A percentile compares a stretch with the other conserved stretches of the same genome.
These are phyloP conservation scores for Drosophila ustulata DNA, from an alignment of 2,888 invertebrate species.

Conservation along the genomic window DNA sequence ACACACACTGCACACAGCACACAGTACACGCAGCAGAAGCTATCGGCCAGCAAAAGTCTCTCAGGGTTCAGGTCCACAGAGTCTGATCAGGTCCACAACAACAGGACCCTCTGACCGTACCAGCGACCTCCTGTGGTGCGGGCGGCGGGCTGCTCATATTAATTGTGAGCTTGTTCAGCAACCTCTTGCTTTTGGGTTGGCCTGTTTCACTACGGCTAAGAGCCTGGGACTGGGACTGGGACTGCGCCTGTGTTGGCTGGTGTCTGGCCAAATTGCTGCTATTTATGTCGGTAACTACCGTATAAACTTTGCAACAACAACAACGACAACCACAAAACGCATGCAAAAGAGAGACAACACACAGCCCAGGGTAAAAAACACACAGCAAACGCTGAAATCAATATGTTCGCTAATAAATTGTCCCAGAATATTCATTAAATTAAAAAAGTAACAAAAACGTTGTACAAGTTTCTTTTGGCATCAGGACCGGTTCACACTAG, in stretches of 20 bases:
- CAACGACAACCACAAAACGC: conserved; percentile 49
- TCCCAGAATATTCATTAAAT: conserved; percentile 84
- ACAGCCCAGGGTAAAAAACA: conserved; percentile 35
- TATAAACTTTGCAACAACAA: conserved; percentile 81
- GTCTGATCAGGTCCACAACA: conserved; percentile 17
- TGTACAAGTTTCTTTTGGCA: conserved; percentile 32
- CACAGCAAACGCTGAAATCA: conserved; percentile 84
- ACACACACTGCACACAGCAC: conserved; percentile 45
- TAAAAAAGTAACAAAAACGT: conserved; percentile 72
- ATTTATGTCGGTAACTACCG: conserved; percentile 85
- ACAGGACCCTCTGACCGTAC: conserved; percentile 53
- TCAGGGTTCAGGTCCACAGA: conserved; percentile 24
- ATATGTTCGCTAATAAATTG: conserved; percentile 85
- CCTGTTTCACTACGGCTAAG: conserved; percentile 3
- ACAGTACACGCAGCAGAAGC: conserved; percentile 41
- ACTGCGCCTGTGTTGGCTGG: conserved; percentile 53
- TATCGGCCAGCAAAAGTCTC: conserved; percentile 30
- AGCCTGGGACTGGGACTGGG: conserved; percentile 2
- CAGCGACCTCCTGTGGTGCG: conserved; percentile 66
- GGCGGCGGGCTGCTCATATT: conserved; percentile 75
- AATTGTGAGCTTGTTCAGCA: conserved; percentile 78
- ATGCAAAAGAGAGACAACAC: conserved; percentile 60
- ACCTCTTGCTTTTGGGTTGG: conserved; percentile 44
- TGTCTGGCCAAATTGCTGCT: conserved; percentile 84
- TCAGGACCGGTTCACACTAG: conserved; percentile 57